A percentile compares a stretch with the other conserved stretches of the same genome.
Conservation (phyloP, 2,113 vertebrate species). For the Actenoides lindsayi region DNA sequence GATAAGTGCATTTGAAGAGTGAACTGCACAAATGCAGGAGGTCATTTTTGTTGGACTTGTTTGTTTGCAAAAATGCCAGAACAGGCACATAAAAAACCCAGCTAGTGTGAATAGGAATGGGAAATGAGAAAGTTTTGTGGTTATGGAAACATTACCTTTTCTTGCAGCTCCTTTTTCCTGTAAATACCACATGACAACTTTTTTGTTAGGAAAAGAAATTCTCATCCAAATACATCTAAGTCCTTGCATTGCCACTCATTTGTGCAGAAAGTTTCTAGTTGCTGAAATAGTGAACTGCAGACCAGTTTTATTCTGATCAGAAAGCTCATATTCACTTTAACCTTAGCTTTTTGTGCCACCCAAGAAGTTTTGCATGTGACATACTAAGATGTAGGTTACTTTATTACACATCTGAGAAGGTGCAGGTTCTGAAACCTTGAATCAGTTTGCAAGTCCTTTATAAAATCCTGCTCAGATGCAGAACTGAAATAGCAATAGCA, state of each 20-base stretch:
- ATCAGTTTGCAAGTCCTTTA: not conserved
- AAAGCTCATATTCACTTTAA: not conserved
- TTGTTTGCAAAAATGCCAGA: not conserved
- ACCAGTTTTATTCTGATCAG: not conserved
- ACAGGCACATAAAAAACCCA: not conserved
- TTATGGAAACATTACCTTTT: not conserved
- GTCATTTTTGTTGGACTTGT: not conserved
- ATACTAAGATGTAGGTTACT: not conserved
- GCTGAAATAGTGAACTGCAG: not conserved
- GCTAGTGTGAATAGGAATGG: not conserved
- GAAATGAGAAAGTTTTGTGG: not conserved
- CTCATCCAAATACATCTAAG: not conserved
- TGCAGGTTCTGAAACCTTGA: not conserved
- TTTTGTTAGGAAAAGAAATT: not conserved
- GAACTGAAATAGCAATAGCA: not conserved
- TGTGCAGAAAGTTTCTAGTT: not conserved
- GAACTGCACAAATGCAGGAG: not conserved
- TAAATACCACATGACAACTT: fast-evolving
- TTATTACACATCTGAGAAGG: not conserved
- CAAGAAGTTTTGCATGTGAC: not conserved
- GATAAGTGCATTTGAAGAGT: not conserved
- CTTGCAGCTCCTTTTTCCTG: not conserved
- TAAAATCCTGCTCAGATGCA: not conserved
- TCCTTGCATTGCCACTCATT: not conserved
- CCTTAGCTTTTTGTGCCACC: not conserved